These are phyloP conservation scores for Meliscaeva auricollis DNA, from an alignment of 2,888 invertebrate genomes.

Conservation along the genomic window DNA sequence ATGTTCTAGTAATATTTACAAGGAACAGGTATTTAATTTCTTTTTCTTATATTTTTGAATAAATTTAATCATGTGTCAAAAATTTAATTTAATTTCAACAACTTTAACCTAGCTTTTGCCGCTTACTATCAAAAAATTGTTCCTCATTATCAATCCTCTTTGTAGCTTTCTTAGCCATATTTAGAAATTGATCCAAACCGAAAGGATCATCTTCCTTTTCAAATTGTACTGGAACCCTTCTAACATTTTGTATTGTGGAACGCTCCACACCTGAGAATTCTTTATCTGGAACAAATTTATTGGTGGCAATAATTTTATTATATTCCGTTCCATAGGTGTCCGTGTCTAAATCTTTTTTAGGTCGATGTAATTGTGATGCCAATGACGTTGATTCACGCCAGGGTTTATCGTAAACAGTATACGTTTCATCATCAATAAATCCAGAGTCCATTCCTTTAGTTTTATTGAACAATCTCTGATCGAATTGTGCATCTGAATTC, in stretches of 20 bases:
- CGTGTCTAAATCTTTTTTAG: slow-evolving; percentile 93
- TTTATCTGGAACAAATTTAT: slow-evolving; percentile 98
- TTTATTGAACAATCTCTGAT: slow-evolving; percentile 97
- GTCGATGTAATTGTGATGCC: slow-evolving; percentile 95
- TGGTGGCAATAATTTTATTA: slow-evolving; percentile 94
- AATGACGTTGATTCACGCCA: slow-evolving; percentile 96
- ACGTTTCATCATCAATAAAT: slow-evolving; percentile 98
- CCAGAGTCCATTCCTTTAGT: slow-evolving; percentile 95
- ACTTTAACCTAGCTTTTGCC: slow-evolving; percentile 17
- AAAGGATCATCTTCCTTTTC: slow-evolving; percentile 97
- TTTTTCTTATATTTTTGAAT: too few relatives aligned
- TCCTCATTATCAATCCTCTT: slow-evolving; percentile 86
- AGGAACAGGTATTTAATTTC: too few relatives aligned
- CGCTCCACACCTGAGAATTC: slow-evolving; percentile 97
- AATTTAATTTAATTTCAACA: neutral
- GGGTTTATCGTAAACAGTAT: slow-evolving; percentile 99
- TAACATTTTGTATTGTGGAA: slow-evolving; percentile 83
- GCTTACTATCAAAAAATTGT: slow-evolving; percentile 33
- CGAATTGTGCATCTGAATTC: slow-evolving; percentile 94
- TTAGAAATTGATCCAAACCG: slow-evolving; percentile 98
- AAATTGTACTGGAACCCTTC: slow-evolving; percentile 98
- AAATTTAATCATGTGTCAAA: too few relatives aligned
- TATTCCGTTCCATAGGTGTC: slow-evolving; percentile 96
- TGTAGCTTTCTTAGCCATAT: slow-evolving; percentile 94
- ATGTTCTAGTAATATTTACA: too few relatives aligned